phyloP scores from a whole-genome alignment of 2,888 invertebrate genomes.

The Petrophora chlorosata region DNA sequence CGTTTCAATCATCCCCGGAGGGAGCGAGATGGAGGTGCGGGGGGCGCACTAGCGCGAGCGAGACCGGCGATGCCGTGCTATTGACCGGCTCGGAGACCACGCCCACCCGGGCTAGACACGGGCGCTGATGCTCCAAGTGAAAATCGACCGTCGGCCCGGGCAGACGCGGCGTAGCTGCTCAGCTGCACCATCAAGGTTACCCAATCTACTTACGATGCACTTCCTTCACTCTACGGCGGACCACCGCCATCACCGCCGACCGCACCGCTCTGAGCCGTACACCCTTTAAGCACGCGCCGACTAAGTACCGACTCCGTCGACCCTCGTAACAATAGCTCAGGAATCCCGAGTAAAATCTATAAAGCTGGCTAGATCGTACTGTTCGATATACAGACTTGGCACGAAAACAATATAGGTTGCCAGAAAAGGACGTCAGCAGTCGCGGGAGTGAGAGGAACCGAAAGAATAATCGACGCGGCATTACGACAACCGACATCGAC shows the following conservation, averaged over 20 bases:
- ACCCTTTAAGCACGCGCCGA: constrained; percentile 31
- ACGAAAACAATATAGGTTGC: constrained; percentile 72
- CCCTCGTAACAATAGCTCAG: constrained; percentile 39
- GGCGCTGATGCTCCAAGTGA: constrained; percentile 80
- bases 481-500: constrained; percentile 57
- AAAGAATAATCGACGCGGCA: constrained; percentile 60
- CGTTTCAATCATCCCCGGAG: constrained; percentile 83
- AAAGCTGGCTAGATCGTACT: constrained; percentile 64
- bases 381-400: constrained; percentile 73
- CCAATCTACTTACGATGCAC: constrained; percentile 64
- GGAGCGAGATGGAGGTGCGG: constrained; percentile 59
- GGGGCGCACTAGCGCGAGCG: constrained; percentile 52
- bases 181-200: constrained; percentile 77
- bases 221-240: constrained; percentile 45
- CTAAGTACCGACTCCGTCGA: constrained; percentile 32
- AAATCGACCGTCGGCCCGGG: constrained; percentile 82
- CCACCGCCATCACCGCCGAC: constrained; percentile 26
- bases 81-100: constrained; percentile 82
- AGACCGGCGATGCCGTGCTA: constrained; percentile 75
- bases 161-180: constrained; percentile 71
- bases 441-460: constrained; percentile 58
- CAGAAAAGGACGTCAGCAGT: constrained; percentile 70
- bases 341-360: constrained; percentile 55
- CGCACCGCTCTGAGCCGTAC: constrained; percentile 29
- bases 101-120: constrained; percentile 82